phyloP scores from a whole-genome alignment of 2,113 vertebrate species.

The human region GRCh38 chr3:32729501-32730000 shows the following conservation, averaged over 20 bases:
- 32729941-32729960: no score
- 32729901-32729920: no score
- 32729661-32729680: background rate
- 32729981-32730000: no score
- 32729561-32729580: background rate
- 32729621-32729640: background rate
- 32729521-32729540: background rate
- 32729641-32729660: background rate
- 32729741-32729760: background rate
- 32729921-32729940: no score
- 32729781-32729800: no score
- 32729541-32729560: background rate
- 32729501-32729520: background rate
- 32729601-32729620: background rate
- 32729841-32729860: no score
- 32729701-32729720: background rate
- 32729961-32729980: no score
- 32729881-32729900: no score
- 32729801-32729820: no score
- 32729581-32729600: background rate
- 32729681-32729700: background rate
- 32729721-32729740: background rate
- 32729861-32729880: no score
- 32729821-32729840: no score
- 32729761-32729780: no score